Conservation (phyloP, 2,888 invertebrate genomes). For the Eupithecia dodoneata region DNA sequence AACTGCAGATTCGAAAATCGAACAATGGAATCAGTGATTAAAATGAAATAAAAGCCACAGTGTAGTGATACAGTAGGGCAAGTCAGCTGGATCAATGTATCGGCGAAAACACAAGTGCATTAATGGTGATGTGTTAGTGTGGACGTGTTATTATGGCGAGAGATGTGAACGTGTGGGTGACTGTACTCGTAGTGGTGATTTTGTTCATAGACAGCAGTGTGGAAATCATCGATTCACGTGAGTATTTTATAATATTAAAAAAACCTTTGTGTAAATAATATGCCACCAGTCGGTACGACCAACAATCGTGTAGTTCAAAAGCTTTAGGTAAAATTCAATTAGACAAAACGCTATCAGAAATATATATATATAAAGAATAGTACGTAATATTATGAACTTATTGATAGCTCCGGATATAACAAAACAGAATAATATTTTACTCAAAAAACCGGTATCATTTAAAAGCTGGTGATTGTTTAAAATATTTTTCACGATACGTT, state of each 20-base stretch:
- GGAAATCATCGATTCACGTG: slow-evolving; percentile 75
- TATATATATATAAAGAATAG: background rate
- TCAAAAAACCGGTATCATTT: slow-evolving; percentile 11
- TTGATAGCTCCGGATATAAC: background rate
- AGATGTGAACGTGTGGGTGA: slow-evolving; percentile 60
- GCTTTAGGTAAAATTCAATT: background rate
- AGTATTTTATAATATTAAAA: slow-evolving; percentile 50
- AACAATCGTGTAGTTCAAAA: background rate
- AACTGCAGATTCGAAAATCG: slow-evolving; percentile 22
- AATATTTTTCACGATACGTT: slow-evolving; percentile 24
- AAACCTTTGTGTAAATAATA: background rate
- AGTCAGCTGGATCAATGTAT: slow-evolving; percentile 65
- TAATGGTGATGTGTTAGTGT: slow-evolving; percentile 53
- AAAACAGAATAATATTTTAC: background rate
- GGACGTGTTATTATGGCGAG: slow-evolving; percentile 65
- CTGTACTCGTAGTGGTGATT: slow-evolving; percentile 60
- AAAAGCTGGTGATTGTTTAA: slow-evolving; percentile 20
- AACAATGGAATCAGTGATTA: slow-evolving; percentile 27
- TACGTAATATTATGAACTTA: background rate
- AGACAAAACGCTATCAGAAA: background rate
- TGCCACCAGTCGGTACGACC: background rate
- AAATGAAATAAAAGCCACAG: slow-evolving; percentile 30
- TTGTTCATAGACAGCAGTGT: slow-evolving; percentile 65
- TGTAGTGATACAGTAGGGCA: slow-evolving; percentile 34
- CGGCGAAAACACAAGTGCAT: slow-evolving; percentile 44